These are phyloP conservation scores for Sitodiplosis mosellana DNA, from an alignment of 1,140 invertebrate genomes.

Conservation along the genomic window DNA sequence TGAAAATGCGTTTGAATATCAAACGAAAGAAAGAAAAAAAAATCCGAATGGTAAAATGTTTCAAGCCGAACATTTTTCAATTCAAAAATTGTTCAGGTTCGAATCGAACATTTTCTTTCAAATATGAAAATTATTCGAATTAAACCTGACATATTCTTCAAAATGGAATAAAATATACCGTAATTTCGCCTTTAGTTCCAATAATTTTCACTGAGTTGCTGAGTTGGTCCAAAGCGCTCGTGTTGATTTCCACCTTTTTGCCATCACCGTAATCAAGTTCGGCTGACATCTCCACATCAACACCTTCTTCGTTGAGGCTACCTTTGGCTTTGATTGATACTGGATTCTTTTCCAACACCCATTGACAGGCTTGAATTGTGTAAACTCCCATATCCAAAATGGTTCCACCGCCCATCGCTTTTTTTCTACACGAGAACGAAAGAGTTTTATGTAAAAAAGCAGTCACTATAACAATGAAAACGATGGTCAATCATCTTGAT, in stretches of 20 bases:
- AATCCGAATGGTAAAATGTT: too few relatives aligned
- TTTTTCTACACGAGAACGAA: neutral
- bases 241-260: slow-evolving; percentile 40
- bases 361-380: too few relatives aligned
- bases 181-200: slow-evolving; percentile 47
- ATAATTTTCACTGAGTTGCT: slow-evolving; percentile 39
- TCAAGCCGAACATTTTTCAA: too few relatives aligned
- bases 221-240: slow-evolving; percentile 30
- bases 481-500: too few relatives aligned
- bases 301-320: slow-evolving; percentile 43
- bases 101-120: too few relatives aligned
- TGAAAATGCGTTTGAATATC: too few relatives aligned
- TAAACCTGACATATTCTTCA: too few relatives aligned
- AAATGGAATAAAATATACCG: slow-evolving; percentile 27
- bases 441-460: neutral
- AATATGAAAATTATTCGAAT: slow-evolving; percentile 5
- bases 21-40: too few relatives aligned
- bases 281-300: slow-evolving; percentile 43
- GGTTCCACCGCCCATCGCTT: slow-evolving; percentile 48
- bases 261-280: slow-evolving; percentile 42
- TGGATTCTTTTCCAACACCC: too few relatives aligned
- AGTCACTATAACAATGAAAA: too few relatives aligned
- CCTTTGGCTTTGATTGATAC: slow-evolving; percentile 40
- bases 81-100: too few relatives aligned
- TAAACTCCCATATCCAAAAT: slow-evolving; percentile 63